Conservation (phyloP, 2,113 vertebrate species). For the Oceanites oceanicus region DNA sequence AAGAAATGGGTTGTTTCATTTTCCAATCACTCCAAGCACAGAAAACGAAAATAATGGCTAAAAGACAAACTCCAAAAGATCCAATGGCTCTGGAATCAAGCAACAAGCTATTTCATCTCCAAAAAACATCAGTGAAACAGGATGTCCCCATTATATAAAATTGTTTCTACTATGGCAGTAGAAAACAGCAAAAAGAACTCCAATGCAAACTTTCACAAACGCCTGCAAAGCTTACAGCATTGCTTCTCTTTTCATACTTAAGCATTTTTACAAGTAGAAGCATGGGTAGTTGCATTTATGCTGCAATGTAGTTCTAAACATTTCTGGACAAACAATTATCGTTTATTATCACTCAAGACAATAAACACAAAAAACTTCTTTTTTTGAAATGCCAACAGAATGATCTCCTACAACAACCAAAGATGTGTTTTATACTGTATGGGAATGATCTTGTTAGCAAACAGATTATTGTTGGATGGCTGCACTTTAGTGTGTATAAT, state of each 20-base stretch:
- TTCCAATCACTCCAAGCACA: neutral
- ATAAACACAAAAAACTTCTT: rapidly evolving
- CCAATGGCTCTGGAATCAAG: neutral
- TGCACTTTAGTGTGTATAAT: neutral
- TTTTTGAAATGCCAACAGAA: neutral
- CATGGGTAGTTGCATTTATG: neutral
- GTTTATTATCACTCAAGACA: neutral
- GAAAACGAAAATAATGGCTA: neutral
- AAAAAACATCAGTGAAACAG: neutral
- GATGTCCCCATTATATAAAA: neutral
- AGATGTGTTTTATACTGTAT: neutral
- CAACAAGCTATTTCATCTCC: neutral
- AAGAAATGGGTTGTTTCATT: neutral
- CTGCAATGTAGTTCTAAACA: neutral
- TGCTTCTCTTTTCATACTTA: neutral
- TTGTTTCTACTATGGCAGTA: neutral
- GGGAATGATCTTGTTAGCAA: neutral
- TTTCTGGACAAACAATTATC: neutral
- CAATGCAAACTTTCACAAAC: neutral
- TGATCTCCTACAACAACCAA: neutral
- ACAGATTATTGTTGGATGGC: neutral
- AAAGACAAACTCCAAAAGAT: neutral
- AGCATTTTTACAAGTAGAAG: neutral
- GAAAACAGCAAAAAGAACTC: neutral
- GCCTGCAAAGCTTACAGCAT: neutral